Evolutionary conservation across 2,888 invertebrate genomes (phyloP).

Genomic region (Polyommatus icarus): DNA sequence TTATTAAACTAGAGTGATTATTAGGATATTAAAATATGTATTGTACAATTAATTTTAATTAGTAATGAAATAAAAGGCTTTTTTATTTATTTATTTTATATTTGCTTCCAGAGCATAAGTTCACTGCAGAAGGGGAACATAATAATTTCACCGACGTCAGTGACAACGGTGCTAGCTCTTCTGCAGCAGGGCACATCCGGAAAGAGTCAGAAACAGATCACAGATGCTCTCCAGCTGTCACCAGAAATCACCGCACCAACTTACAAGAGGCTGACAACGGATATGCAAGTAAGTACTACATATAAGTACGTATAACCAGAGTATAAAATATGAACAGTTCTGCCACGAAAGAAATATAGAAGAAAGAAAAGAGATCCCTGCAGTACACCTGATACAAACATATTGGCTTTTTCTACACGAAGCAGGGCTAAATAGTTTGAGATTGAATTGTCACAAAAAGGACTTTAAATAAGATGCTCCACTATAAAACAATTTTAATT

Average conservation of each 20-base stretch:
- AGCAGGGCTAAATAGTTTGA: too few species aligned
- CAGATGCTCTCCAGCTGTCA: slow-evolving; percentile 53
- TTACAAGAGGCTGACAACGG: slow-evolving; percentile 50
- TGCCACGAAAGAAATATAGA: neutral
- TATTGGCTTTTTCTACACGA: too few species aligned
- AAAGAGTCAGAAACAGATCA: slow-evolving; percentile 57
- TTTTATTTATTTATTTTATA: too few species aligned
- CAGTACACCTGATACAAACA: too few species aligned
- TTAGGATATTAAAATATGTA: too few species aligned
- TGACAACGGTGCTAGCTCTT: slow-evolving; percentile 66
- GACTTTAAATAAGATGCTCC: too few species aligned
- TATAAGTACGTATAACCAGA: too few species aligned
- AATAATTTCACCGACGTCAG: slow-evolving; percentile 72
- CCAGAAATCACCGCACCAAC: slow-evolving; percentile 50
- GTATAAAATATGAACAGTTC: neutral
- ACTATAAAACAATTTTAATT: too few species aligned
- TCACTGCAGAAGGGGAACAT: slow-evolving; percentile 53
- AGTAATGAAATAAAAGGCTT: too few species aligned
- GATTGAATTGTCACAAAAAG: too few species aligned
- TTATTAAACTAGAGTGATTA: too few species aligned
- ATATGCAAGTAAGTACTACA: slow-evolving; percentile 51
- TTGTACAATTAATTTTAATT: too few species aligned
- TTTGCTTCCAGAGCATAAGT: slow-evolving; percentile 46
- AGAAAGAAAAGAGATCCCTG: neutral
- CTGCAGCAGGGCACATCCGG: slow-evolving; percentile 72